Percentiles rank a stretch among this genome's conserved stretches.
These are phyloP conservation scores for Neocrepidodera transversa DNA, from an alignment of 2,888 invertebrate species.

Conservation along the genomic window DNA sequence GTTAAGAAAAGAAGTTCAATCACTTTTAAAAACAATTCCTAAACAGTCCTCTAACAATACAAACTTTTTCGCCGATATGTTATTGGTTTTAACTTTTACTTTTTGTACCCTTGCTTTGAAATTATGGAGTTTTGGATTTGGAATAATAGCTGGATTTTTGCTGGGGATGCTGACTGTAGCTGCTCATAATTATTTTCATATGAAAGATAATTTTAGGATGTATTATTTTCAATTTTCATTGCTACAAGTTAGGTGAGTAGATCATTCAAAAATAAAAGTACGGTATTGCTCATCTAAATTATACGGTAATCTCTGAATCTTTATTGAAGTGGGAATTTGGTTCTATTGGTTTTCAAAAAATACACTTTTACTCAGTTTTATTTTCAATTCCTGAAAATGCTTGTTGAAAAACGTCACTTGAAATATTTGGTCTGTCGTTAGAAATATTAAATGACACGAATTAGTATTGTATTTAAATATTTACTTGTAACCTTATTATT, in stretches of 20 bases:
- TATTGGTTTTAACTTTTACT: slow-evolving; percentile 53
- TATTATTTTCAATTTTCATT: slow-evolving; percentile 75
- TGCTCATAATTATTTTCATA: slow-evolving; percentile 81
- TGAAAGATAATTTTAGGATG: slow-evolving; percentile 79
- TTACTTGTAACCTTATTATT: no score
- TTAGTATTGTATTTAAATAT: no score
- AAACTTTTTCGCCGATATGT: slow-evolving; percentile 58
- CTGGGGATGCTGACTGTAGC: slow-evolving; percentile 68
- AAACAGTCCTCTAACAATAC: slow-evolving; percentile 54
- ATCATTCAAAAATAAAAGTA: no score
- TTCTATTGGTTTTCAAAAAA: no score
- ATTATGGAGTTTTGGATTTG: slow-evolving; percentile 58
- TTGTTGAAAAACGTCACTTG: no score
- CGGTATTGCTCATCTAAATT: no score
- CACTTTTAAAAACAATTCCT: slow-evolving; percentile 63
- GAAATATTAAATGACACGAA: no score
- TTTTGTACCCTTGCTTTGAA: slow-evolving; percentile 48
- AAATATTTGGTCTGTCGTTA: no score
- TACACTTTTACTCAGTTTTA: no score
- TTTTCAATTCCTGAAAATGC: no score
- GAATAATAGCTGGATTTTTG: slow-evolving; percentile 64
- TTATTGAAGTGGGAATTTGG: no score
- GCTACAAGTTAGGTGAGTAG: slow-evolving; percentile 67
- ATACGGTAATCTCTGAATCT: no score
- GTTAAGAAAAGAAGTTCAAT: slow-evolving; percentile 66